Conservation (phyloP, 1,140 invertebrate species). For the Heliconius melpomene region DNA sequence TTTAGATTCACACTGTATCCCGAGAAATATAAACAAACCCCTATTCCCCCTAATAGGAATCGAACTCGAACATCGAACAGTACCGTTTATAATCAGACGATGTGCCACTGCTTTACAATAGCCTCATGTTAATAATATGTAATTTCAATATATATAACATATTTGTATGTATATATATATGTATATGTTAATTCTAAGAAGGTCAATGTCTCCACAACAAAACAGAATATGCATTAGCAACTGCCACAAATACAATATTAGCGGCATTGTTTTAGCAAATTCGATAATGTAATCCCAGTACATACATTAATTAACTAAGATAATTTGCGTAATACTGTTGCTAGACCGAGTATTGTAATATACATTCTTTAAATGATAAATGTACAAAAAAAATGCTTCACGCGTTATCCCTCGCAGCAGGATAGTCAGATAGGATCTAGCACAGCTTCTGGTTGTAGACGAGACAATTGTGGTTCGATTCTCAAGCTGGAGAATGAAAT, state of each 20-base stretch:
- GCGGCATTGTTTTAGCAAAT: constrained; percentile 8
- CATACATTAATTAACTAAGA: constrained; percentile 7
- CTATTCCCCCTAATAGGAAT: no score
- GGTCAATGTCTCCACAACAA: constrained; percentile 2
- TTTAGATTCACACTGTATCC: no score
- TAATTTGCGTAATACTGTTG: constrained; percentile 8
- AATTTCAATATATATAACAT: no score
- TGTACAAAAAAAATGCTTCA: background rate
- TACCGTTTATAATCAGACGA: no score
- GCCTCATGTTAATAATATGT: no score
- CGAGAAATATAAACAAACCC: no score
- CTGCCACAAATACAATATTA: constrained; percentile 1
- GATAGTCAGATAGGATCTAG: background rate
- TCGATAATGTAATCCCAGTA: constrained; percentile 11
- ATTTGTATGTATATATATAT: background rate
- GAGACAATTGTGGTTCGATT: no score
- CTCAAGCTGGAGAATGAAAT: no score
- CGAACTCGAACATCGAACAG: no score
- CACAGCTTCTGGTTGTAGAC: no score
- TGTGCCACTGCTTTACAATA: no score
- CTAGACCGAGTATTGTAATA: background rate
- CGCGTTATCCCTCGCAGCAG: background rate
- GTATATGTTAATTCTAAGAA: background rate
- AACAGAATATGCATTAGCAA: background rate
- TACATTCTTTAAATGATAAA: background rate